Base-by-base conservation (phyloP, 2,113 vertebrate genomes). In the Phasianus colchicus region DNA sequence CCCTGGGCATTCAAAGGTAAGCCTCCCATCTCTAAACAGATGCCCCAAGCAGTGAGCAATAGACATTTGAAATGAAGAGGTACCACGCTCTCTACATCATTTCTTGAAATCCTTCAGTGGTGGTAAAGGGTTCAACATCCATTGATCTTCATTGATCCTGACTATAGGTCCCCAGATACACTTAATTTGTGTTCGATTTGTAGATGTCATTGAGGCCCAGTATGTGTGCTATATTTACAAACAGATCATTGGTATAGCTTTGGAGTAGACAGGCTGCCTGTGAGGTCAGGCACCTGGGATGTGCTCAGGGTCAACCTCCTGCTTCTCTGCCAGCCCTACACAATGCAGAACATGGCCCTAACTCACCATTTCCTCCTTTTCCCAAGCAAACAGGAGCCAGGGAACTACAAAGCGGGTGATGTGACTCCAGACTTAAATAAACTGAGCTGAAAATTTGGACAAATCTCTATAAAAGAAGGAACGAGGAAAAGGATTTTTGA, bases 271-370 rank as follows among this genome's bases (percentile, higher is more conserved):
- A 30, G 66, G 40, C 13, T 36, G 64, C 22, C 45, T 48, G 74
- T 14, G 81, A 84, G 50, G 40, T 61, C 58, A 0, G 1, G 55
- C 79, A 88, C 72, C 67, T 75, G 77, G 77, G 88, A 90, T 61
- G 61, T 43, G 69, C 79, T 85, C 21, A 0, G 32, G 52, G 61
- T 4, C 0, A 0, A 88, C 80, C 65, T 86, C 21, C 45, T 20
- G 8, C 43, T 78, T 60, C 64, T 45, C 10, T 0, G 1, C 43
- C 45, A 90, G 60, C 67, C 3, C 38, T 2, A 0, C 0, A 0
- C 2, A 7, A 21, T 18, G 24, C 1, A 2, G n/a, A 57, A 77
- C 0, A 3, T 13, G 17, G n/a, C 22, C 9, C 22, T 65, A 30
- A 52, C 60, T 65, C 47, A 27, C 10, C 16, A 22, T 40, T 18